Conservation (phyloP, 1,140 invertebrate genomes). For the Acarapis woodi region DNA sequence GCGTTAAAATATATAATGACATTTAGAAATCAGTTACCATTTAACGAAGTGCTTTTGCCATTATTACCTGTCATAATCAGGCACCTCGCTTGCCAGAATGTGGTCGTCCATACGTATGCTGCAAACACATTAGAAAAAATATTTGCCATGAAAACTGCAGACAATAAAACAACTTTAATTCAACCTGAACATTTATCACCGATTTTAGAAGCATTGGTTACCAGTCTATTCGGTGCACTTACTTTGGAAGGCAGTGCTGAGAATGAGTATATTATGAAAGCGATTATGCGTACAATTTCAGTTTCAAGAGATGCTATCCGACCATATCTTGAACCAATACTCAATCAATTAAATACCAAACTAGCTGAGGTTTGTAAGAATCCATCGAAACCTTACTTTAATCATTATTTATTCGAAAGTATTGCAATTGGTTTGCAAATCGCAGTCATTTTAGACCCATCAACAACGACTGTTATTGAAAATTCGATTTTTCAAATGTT, state of each 20-base stretch:
- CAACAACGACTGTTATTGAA: slow-evolving; percentile 61
- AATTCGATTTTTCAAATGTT: slow-evolving; percentile 68
- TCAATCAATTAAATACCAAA: slow-evolving; percentile 57
- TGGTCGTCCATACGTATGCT: slow-evolving; percentile 78
- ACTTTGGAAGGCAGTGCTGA: slow-evolving; percentile 41
- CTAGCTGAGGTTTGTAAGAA: slow-evolving; percentile 57
- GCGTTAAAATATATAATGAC: slow-evolving; percentile 85
- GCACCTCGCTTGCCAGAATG: slow-evolving; percentile 32
- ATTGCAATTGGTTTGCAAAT: slow-evolving; percentile 55
- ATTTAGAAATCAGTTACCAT: slow-evolving; percentile 54
- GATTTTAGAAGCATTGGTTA: slow-evolving; percentile 29
- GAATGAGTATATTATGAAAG: slow-evolving; percentile 94
- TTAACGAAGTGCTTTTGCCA: slow-evolving; percentile 36
- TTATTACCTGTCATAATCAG: slow-evolving; percentile 46
- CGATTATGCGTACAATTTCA: slow-evolving; percentile 60
- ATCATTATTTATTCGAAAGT: slow-evolving; percentile 87
- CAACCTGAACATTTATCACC: slow-evolving; percentile 18
- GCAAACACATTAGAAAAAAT: slow-evolving; percentile 70
- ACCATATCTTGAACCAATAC: slow-evolving; percentile 38
- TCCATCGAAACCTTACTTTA: slow-evolving; percentile 83
- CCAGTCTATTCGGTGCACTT: slow-evolving; percentile 40
- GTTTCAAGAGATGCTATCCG: slow-evolving; percentile 45
- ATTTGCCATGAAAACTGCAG: slow-evolving; percentile 28
- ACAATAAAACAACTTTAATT: slow-evolving; percentile 16
- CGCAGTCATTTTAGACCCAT: slow-evolving; percentile 45